Base-by-base conservation (phyloP, 2,113 vertebrate species). In the Apteryx mantelli region DNA sequence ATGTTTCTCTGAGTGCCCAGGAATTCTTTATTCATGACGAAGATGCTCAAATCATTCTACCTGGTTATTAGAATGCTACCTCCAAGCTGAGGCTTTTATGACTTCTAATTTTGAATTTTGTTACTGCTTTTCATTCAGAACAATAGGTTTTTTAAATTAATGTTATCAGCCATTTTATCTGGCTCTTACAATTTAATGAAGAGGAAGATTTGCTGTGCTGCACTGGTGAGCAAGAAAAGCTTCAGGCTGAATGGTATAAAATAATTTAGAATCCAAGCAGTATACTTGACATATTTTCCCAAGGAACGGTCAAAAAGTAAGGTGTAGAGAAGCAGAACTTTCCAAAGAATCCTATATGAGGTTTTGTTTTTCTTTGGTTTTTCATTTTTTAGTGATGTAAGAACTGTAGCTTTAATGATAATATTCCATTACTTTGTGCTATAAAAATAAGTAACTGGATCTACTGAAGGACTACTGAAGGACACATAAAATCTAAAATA, bases 1-100 rank as follows among this genome's bases (percentile, higher is more conserved):
- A 6, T 1, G 2, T 60, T 28, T 55, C 38, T 61, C 2, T 71
- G 42, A 20, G 5, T 0, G 0, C 78, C 74, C 0, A 0, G 25
- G 83, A 68, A 19, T 52, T 73, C 7, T 52, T 80, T 77, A 9
- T 75, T 69, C 34, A 4, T 36, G 8, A 17, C 28, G 19, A 78
- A 87, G 40, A 38, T 11, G 9, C 18, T 74, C 9, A 81, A 34
- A 36, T 18, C 1, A 3, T 86, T 83, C 32, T 58, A 15, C 13
- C 30, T 80, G 9, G 5, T n/a, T 83, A 5, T n/a, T 50, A 68
- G 60, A 58, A 88, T 18, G 13, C 13, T 10, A 79, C 1, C 9
- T 79, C 9, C 16, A 18, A 84, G 11, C 6, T 74, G 30, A 38
- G 18, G 13, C 7, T 86, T 74, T 42, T 53, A 30, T 76, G 40